Percentiles rank a stretch among this genome's conserved stretches.
phyloP scores from a whole-genome alignment of 2,113 vertebrate species.

The Neodontobutis hainanensis region DNA sequence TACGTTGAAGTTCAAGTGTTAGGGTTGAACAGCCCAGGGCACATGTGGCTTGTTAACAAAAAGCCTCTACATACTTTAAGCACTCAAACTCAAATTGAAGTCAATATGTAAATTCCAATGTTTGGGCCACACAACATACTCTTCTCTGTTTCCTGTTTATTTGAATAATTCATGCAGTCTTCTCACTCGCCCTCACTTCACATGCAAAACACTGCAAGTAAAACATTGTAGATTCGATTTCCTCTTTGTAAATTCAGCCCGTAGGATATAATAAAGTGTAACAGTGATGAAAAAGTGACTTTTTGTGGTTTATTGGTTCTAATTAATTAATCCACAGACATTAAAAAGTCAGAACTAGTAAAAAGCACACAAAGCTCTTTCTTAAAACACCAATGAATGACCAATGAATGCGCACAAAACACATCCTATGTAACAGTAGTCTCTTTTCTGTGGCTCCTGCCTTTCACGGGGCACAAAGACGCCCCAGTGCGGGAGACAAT shows the following conservation, averaged over 20 bases:
- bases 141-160: not conserved
- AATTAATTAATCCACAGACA: constrained; percentile 6
- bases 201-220: not conserved
- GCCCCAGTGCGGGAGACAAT: constrained; percentile 66
- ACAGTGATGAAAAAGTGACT: not conserved
- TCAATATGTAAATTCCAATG: constrained; percentile 5
- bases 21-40: not conserved
- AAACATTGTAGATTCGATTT: not conserved
- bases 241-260: not conserved
- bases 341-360: constrained; percentile 33
- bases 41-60: not conserved
- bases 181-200: not conserved
- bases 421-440: constrained; percentile 69
- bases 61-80: not conserved
- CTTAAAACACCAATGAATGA: constrained; percentile 13
- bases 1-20: not conserved
- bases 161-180: not conserved
- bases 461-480: constrained; percentile 73
- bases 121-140: not conserved
- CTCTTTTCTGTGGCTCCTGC: constrained; percentile 58
- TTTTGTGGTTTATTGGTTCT: not conserved
- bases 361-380: constrained; percentile 9
- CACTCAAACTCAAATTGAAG: constrained; percentile 4
- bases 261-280: too few relatives aligned
- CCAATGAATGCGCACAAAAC: constrained; percentile 61